These are phyloP conservation scores for Platysteira castanea DNA, from an alignment of 2,113 vertebrate genomes.

Conservation along the genomic window DNA sequence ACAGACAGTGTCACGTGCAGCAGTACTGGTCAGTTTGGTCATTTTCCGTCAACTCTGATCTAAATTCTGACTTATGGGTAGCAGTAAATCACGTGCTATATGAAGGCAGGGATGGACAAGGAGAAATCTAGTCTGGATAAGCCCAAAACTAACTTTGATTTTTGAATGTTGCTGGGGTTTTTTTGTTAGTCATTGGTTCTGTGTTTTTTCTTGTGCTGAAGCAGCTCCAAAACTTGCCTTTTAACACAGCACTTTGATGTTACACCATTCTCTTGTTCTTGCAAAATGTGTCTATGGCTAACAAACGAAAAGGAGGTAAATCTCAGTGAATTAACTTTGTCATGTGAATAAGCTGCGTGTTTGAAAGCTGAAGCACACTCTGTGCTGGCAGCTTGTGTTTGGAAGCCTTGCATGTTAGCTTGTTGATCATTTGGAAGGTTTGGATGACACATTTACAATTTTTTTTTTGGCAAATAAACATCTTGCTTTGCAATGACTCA, in stretches of 20 bases:
- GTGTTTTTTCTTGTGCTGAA: background rate
- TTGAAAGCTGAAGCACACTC: background rate
- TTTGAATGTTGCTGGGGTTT: background rate
- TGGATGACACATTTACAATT: background rate
- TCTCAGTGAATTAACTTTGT: background rate
- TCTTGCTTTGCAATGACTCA: background rate
- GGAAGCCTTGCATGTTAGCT: background rate
- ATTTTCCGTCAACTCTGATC: background rate
- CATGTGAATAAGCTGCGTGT: background rate
- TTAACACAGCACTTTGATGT: background rate
- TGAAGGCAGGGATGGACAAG: background rate
- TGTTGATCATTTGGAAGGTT: background rate
- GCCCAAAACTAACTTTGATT: background rate
- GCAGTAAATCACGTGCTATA: background rate
- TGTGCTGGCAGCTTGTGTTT: background rate
- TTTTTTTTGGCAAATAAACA: background rate
- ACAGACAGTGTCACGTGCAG: background rate
- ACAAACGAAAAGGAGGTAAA: background rate
- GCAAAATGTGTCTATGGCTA: background rate
- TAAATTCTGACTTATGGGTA: background rate
- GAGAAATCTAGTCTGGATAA: background rate
- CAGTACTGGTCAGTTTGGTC: background rate
- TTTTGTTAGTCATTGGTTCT: background rate
- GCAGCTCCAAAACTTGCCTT: background rate
- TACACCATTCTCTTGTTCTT: background rate